Evolutionary conservation across 2,888 invertebrate genomes (phyloP).

Genomic region (Pteria penguin): DNA sequence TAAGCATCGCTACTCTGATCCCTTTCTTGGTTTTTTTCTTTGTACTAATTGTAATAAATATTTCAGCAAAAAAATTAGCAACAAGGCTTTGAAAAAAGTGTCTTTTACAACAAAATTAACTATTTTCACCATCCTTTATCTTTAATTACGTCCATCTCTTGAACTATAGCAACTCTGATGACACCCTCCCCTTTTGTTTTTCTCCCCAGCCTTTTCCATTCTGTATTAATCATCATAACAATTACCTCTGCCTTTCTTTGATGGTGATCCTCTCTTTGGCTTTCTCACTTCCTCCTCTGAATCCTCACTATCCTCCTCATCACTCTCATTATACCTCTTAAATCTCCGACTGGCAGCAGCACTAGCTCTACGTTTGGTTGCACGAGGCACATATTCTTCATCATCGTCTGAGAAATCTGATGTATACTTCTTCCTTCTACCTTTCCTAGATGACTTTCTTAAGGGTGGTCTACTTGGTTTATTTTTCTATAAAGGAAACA

Average conservation of each 20-base stretch:
- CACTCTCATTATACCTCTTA: conserved; percentile 29
- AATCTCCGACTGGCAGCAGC: conserved; percentile 49
- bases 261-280: conserved; percentile 8
- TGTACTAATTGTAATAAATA: too few species aligned
- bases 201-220: too few species aligned
- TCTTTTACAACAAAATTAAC: too few species aligned
- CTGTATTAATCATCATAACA: too few species aligned
- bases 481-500: not conserved
- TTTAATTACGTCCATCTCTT: too few species aligned
- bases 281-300: conserved; percentile 14
- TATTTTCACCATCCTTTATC: too few species aligned
- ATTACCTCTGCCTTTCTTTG: conserved; percentile 36
- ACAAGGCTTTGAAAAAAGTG: too few species aligned
- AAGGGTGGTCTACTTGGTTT: conserved; percentile 26
- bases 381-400: conserved; percentile 68
- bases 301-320: conserved; percentile 39
- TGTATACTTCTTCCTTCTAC: conserved; percentile 47
- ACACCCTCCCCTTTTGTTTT: too few species aligned
- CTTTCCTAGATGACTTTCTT: conserved; percentile 44
- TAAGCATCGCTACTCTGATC: too few species aligned
- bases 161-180: too few species aligned
- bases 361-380: conserved; percentile 64
- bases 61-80: too few species aligned
- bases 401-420: conserved; percentile 52
- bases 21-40: too few species aligned